Evolutionary conservation across 2,888 invertebrate species (phyloP), one percentile per base, ranked within the genome.

Genomic region (Chirona hameri): DNA sequence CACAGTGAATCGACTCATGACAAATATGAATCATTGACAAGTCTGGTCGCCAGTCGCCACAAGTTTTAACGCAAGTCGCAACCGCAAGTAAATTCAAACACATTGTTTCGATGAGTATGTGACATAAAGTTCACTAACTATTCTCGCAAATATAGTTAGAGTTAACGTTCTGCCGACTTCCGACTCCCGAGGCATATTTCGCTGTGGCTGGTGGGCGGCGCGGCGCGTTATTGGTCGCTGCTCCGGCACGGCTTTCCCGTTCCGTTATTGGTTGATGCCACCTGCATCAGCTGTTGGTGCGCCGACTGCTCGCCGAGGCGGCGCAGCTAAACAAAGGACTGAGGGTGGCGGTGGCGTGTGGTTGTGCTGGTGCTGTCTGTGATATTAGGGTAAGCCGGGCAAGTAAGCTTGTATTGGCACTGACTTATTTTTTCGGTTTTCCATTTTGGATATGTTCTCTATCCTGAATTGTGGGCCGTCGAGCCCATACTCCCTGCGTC

Each of bases 211-310:
- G 52, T 18, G 52, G 7, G 18, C 52, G 52, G 15, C 52, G 52
- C 52, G 52, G 12, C 29, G 9, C 24, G 72, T 72, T 72, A 72
- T 72, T 72, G 31, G 29, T 3, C 14, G 31, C 3, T 31, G 65
- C 27, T 27, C 12, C 65, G 0, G 72, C 29, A 18, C 31, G 18
- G 31, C 12, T 10, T 31, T 27, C 27, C 27, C 72, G 18, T 14
- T 72, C 18, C 72, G 72, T 72, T 72, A 31, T 72, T 72, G 29
- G 18, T 18, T 15, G 31, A 31, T 12, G 72, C 31, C 27, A 10
- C 29, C 29, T 29, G 10, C 72, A 31, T 72, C 72, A 72, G 72
- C 72, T 72, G 72, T 72, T 72, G 18, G 31, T 72, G 72, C 65
- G 72, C 72, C 72, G 31, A 10, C 72, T 27, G 29, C 31, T 72